Conservation (phyloP, 2,888 invertebrate genomes). For the Acrobasis repandana region DNA sequence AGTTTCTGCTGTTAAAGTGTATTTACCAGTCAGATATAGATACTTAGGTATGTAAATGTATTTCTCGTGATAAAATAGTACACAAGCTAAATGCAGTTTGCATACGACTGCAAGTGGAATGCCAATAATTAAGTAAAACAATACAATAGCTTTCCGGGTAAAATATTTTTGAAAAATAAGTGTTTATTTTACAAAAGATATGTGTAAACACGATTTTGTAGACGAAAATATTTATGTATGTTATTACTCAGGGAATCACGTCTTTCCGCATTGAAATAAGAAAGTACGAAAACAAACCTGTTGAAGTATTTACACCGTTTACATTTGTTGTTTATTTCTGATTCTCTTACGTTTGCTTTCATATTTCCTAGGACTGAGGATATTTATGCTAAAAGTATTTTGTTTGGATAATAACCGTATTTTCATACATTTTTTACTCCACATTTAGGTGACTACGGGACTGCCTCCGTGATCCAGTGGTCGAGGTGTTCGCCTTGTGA, state of each 20-base stretch:
- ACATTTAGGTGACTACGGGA: no score
- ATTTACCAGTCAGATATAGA: no score
- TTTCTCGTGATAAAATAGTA: no score
- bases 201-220: slow-evolving; percentile 24
- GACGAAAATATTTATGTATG: slow-evolving; percentile 13
- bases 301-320: slow-evolving; percentile 40
- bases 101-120: no score
- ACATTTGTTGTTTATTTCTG: slow-evolving; percentile 32
- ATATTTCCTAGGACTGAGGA: neutral
- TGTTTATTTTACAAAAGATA: neutral
- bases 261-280: slow-evolving; percentile 25
- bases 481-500: no score
- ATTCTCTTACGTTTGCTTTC: neutral
- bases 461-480: no score
- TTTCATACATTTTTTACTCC: no score
- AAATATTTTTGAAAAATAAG: neutral
- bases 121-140: no score
- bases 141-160: no score
- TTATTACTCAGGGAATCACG: slow-evolving; percentile 9
- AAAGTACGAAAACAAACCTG: slow-evolving; percentile 36
- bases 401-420: neutral
- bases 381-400: neutral
- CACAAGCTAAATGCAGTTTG: no score
- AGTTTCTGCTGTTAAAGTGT: no score
- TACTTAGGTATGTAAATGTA: no score